These are phyloP conservation scores for Ceyx melanurus DNA, from an alignment of 2,113 vertebrate species.

Conservation along the genomic window DNA sequence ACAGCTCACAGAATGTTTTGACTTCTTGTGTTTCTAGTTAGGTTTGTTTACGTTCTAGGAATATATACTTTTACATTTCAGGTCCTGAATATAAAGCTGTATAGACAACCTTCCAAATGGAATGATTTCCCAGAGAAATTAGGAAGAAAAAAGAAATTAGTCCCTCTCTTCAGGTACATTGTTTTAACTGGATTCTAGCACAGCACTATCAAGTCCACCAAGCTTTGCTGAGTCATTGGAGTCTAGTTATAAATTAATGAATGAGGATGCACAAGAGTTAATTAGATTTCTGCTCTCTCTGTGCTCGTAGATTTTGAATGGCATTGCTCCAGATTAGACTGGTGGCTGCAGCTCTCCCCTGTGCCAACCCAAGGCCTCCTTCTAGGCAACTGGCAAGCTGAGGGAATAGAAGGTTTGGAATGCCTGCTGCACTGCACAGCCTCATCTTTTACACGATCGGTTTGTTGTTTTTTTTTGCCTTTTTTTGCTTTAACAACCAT, in stretches of 20 bases:
- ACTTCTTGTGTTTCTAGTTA: background rate
- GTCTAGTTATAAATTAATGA: background rate
- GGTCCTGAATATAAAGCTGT: background rate
- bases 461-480: no score
- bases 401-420: background rate
- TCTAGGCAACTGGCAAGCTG: background rate
- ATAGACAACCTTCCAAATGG: background rate
- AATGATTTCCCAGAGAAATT: background rate
- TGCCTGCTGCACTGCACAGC: accelerated
- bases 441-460: accelerated
- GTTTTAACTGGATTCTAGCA: background rate
- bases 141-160: background rate
- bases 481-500: background rate
- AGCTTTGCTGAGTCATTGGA: accelerated
- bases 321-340: background rate
- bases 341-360: accelerated
- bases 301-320: background rate
- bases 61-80: background rate
- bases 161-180: background rate
- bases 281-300: background rate
- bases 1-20: background rate
- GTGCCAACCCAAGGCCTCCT: background rate
- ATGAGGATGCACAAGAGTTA: background rate
- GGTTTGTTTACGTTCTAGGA: background rate
- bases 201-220: background rate